Percentiles rank a stretch among this genome's conserved stretches.
phyloP scores from a whole-genome alignment of 2,113 vertebrate species.

The Zosterops borbonicus region DNA sequence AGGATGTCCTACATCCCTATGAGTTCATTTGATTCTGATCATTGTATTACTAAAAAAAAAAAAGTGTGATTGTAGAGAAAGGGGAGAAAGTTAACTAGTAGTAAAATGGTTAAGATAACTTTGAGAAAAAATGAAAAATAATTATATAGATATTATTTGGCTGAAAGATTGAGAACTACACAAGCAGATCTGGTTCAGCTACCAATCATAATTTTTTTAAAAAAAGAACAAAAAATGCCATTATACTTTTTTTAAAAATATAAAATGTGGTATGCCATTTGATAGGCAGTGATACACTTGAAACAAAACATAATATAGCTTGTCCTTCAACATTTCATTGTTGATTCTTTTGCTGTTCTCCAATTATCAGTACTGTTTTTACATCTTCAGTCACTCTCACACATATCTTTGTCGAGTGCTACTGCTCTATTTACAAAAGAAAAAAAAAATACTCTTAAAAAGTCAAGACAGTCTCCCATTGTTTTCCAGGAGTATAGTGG shows the following conservation, averaged over 20 bases:
- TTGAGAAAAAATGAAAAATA: not conserved
- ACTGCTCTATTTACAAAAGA: not conserved
- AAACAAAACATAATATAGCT: not conserved
- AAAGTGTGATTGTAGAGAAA: not conserved
- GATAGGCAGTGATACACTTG: not conserved
- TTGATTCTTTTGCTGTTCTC: not conserved
- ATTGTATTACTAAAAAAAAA: not conserved
- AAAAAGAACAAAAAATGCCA: not conserved
- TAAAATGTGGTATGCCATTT: not conserved
- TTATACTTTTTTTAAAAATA: not conserved
- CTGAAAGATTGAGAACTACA: not conserved
- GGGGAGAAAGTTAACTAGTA: not conserved
- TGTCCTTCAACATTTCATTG: not conserved
- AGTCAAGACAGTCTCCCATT: not conserved
- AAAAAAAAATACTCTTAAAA: not conserved
- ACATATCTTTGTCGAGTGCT: not conserved
- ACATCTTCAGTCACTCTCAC: not conserved
- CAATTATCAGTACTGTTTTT: not conserved
- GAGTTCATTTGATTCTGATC: not conserved
- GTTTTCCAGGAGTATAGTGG: not conserved
- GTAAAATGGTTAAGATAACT: not conserved
- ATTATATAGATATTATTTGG: not conserved
- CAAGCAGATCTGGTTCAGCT: not conserved
- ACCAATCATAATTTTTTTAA: not conserved
- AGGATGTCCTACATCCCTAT: not conserved